Percentiles rank a stretch among this genome's conserved stretches.
Conservation (phyloP, 2,797 vertebrate species). For the Rachycentron canadum region DNA sequence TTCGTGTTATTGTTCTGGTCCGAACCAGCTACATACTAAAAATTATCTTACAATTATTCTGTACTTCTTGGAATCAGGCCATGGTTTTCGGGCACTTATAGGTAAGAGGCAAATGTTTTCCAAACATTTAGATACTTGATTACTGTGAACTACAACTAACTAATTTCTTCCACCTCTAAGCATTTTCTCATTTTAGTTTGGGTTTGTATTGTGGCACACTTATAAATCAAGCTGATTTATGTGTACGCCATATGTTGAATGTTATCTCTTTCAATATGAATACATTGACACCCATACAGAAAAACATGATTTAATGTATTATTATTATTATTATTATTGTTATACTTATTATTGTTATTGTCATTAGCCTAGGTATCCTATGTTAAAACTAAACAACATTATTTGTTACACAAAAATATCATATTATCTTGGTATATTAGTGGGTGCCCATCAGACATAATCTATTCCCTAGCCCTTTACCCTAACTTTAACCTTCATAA, state of each 20-base stretch:
- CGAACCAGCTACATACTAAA: too few relatives aligned
- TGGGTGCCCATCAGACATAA: too few relatives aligned
- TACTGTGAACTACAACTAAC: neutral
- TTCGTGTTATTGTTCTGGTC: neutral
- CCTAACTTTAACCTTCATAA: too few relatives aligned
- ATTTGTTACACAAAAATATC: neutral
- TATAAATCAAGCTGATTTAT: neutral
- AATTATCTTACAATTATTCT: neutral
- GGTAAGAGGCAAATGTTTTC: neutral
- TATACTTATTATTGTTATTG: neutral
- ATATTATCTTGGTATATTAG: too few relatives aligned
- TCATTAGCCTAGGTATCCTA: neutral
- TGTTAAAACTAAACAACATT: neutral
- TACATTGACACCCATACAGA: neutral
- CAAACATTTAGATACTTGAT: neutral
- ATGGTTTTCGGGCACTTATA: neutral
- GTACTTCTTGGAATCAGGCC: neutral
- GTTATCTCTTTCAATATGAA: neutral
- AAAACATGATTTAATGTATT: neutral
- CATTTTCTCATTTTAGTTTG: neutral
- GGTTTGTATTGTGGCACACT: neutral
- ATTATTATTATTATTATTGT: neutral
- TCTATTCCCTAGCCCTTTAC: too few relatives aligned
- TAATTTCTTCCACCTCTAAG: neutral
- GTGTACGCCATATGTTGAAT: neutral